These are phyloP conservation scores for Physeter macrocephalus DNA, from an alignment of 2,113 vertebrate species.

Conservation along the genomic window DNA sequence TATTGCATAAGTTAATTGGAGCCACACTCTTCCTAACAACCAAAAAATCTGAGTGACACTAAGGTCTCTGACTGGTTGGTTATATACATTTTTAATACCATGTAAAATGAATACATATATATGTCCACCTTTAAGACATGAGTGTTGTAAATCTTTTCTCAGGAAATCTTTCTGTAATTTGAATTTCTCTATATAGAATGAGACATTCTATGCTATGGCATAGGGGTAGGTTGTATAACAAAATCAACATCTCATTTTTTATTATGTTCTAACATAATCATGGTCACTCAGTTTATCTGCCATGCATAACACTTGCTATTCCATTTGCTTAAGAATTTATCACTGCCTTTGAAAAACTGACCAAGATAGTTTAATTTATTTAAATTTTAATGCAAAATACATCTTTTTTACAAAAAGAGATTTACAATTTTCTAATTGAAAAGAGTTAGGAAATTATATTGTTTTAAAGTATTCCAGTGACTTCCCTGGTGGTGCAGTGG, in stretches of 20 bases:
- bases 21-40: neutral
- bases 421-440: neutral
- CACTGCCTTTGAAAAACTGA: neutral
- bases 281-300: slow-evolving; percentile 29
- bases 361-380: neutral
- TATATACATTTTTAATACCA: neutral
- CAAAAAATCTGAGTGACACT: neutral
- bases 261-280: slow-evolving; percentile 47
- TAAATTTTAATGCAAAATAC: neutral
- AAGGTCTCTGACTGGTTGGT: neutral
- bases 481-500: too few species aligned
- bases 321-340: slow-evolving; percentile 33
- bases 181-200: neutral
- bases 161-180: neutral
- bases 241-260: slow-evolving; percentile 24
- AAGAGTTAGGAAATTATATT: neutral
- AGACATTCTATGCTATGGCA: neutral
- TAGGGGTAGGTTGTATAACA: neutral
- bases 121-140: neutral
- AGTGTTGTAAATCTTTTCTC: neutral
- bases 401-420: neutral
- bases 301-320: neutral
- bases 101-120: neutral
- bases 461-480: neutral
- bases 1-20: neutral